A percentile compares a stretch with the other conserved stretches of the same genome.
Evolutionary conservation across 2,113 vertebrate genomes (phyloP).

Genomic region (Campylomormyrus numenius): DNA sequence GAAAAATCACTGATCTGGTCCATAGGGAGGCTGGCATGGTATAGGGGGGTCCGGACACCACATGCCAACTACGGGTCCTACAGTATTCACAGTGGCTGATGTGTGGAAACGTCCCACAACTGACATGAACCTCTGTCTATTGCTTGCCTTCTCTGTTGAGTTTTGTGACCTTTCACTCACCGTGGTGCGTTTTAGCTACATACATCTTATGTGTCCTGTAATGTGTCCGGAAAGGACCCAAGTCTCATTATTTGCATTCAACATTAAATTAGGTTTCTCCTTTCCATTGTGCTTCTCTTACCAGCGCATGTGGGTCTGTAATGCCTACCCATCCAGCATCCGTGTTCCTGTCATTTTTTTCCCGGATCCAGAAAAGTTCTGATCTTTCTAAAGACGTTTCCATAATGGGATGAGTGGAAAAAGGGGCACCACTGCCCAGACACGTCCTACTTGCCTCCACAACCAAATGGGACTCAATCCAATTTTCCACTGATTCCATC

Average conservation of each 20-base stretch:
- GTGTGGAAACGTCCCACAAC: not conserved
- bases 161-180: not conserved
- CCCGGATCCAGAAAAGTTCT: conserved; percentile 75
- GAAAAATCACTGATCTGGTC: not conserved
- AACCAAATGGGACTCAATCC: conserved; percentile 65
- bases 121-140: not conserved
- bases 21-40: not conserved
- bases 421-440: not conserved
- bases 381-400: conserved; percentile 76
- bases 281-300: not conserved
- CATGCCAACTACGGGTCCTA: not conserved
- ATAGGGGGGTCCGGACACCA: not conserved
- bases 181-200: not conserved
- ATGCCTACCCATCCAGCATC: conserved; percentile 38
- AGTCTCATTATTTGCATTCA: not conserved
- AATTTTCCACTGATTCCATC: conserved; percentile 97
- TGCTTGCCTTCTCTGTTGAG: not conserved
- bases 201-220: not conserved
- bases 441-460: not conserved
- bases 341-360: conserved; percentile 51
- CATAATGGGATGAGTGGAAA: conserved; percentile 58
- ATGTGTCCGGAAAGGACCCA: not conserved
- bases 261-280: not conserved
- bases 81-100: not conserved
- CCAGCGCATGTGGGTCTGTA: conserved; percentile 14